Evolutionary conservation across 2,113 vertebrate species (phyloP).

Genomic region (Rana temporaria): DNA sequence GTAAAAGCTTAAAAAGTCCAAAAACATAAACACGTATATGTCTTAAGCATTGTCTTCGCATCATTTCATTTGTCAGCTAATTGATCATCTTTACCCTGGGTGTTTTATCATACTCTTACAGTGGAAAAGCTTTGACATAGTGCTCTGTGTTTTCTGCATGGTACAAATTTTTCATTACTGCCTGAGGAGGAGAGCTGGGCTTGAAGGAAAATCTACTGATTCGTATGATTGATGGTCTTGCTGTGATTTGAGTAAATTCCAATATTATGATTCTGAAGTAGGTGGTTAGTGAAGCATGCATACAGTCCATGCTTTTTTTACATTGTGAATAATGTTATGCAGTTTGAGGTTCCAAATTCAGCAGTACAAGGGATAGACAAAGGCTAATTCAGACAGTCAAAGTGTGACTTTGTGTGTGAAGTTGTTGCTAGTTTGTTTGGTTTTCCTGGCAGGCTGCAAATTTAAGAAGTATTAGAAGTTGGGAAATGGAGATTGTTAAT

Average conservation of each 20-base stretch:
- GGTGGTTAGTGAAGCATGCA: conserved; percentile 57
- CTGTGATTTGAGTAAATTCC: conserved; percentile 66
- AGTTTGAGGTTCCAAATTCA: conserved; percentile 61
- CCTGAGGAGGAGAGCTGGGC: conserved; percentile 47
- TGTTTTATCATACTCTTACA: conserved; percentile 58
- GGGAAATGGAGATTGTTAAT: conserved; percentile 12
- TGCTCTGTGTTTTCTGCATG: conserved; percentile 40
- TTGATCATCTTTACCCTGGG: conserved; percentile 65
- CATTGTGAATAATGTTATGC: conserved; percentile 67
- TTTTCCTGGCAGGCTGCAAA: conserved; percentile 65
- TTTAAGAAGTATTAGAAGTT: conserved; percentile 61
- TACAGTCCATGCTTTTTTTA: conserved; percentile 59
- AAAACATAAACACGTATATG: conserved; percentile 37
- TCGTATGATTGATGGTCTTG: conserved; percentile 62
- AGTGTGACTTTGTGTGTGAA: conserved; percentile 71
- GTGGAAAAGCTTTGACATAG: conserved; percentile 50
- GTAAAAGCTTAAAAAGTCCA: background rate
- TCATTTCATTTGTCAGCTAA: conserved; percentile 69
- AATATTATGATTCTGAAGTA: conserved; percentile 66
- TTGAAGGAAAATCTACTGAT: conserved; percentile 58
- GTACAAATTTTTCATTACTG: conserved; percentile 56
- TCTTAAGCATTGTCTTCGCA: conserved; percentile 64
- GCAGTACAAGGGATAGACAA: conserved; percentile 62
- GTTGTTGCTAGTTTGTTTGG: conserved; percentile 67
- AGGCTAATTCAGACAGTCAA: conserved; percentile 69